Base-by-base conservation (phyloP, 2,888 invertebrate genomes). In the Aleiodes alternator region DNA sequence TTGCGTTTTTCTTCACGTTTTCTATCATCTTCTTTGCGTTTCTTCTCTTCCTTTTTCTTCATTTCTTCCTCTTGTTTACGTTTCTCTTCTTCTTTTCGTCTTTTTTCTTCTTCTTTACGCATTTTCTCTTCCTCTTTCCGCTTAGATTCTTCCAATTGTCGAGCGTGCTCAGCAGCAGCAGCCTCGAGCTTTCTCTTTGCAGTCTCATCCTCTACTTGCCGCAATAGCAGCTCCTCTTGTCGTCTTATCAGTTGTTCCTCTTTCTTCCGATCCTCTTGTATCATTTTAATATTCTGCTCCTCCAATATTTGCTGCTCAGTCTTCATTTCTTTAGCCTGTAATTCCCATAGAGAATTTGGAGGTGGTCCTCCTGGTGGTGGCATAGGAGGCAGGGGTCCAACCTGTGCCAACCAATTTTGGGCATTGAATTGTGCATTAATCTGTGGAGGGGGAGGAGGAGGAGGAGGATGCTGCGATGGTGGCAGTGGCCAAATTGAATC, bases 61-160 rank as follows among this genome's bases (percentile, higher is more conserved):
- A 88, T 88, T 73, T 92, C 92, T 78, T 92, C 92, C 76, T 91
- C 91, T 68, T 90, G 90, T 79, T 91, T 91, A 66, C 90, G 90
- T 77, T 91, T 92, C n/a, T 90, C 90, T 79, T 92, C 92, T 79
- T 90, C 88, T 74, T 88, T 89, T 80, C 90, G 86, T 82, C 87
- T 90, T 73, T 89, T 89, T 72, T 91, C 91, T 76, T 92, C 92
- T 77, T 91, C 91, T 79, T 91, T 90, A 48, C 90, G 86, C 78
- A 90, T 90, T 73, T 91, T 91, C 57, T 91, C 91, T 1, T 90
- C 91, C 23, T 91, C 91, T 78, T 90, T 91, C 73, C 91, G 91
- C 76, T 87, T 89, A 3, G 85, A 84, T 56, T 86, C 87, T 66
- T 88, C 86, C 4, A 80, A 81, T 69, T 84, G 84, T 69, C 84